A percentile compares a stretch with the other conserved stretches of the same genome.
phyloP scores from a whole-genome alignment of 2,113 vertebrate species.

The Phocoena phocoena region DNA sequence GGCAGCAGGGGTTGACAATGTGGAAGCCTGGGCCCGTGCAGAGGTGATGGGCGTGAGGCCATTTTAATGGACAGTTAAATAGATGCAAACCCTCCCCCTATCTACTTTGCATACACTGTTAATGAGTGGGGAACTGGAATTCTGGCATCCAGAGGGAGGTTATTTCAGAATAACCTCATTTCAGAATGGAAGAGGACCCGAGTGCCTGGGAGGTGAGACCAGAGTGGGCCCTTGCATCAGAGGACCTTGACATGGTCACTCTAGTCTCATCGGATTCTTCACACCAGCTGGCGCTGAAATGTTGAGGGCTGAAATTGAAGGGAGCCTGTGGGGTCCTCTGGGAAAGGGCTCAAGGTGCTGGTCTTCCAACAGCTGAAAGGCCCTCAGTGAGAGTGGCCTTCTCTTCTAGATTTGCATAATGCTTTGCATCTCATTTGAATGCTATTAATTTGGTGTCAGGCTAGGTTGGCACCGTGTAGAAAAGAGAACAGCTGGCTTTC shows the following conservation, averaged over 20 bases:
- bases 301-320: neutral
- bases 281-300: neutral
- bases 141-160: constrained; percentile 29
- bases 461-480: constrained; percentile 49
- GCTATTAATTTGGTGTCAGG: constrained; percentile 72
- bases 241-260: neutral
- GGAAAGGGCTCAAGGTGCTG: constrained; percentile 48
- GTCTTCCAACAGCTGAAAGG: constrained; percentile 53
- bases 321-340: neutral
- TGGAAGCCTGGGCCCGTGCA: constrained; percentile 57
- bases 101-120: constrained; percentile 65
- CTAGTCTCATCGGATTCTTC: neutral
- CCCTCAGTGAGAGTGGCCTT: constrained; percentile 47
- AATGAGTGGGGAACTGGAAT: constrained; percentile 9
- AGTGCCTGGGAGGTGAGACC: neutral
- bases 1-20: constrained; percentile 69
- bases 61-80: constrained; percentile 73
- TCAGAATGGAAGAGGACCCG: neutral
- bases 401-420: constrained; percentile 74
- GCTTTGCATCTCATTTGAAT: constrained; percentile 78
- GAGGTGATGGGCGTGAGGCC: constrained; percentile 67
- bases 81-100: constrained; percentile 32
- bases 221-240: neutral
- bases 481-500: constrained; percentile 73
- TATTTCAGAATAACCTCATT: neutral